Conservation (phyloP, 2,888 invertebrate genomes). For the Temnothorax ravouxi region DNA sequence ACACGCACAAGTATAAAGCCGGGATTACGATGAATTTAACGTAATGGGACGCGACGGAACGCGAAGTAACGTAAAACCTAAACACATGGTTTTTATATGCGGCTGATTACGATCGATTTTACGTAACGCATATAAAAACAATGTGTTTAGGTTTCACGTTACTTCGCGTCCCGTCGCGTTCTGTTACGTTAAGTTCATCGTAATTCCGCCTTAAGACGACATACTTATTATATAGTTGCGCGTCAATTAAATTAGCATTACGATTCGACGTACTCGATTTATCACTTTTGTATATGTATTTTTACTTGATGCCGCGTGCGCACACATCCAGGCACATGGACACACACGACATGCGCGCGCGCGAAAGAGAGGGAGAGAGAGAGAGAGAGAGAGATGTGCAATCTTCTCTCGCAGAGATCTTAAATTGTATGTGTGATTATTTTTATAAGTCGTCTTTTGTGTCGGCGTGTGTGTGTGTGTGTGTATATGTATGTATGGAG, state of each 20-base stretch:
- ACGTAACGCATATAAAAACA: no score
- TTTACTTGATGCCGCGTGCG: background rate
- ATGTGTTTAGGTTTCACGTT: no score
- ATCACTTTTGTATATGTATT: constrained; percentile 1
- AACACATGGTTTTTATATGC: no score
- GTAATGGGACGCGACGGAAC: no score
- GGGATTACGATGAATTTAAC: no score
- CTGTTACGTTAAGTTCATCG: no score
- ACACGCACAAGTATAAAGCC: background rate
- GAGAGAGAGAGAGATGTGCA: background rate
- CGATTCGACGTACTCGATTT: background rate
- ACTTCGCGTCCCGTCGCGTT: no score
- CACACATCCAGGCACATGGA: no score
- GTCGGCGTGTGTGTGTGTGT: background rate
- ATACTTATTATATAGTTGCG: background rate
- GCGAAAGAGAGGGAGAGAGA: no score
- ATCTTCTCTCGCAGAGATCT: constrained; percentile 1
- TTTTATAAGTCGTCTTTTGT: constrained; percentile 21
- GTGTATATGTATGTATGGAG: background rate
- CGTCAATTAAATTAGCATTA: background rate
- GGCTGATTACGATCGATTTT: no score
- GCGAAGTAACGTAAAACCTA: no score
- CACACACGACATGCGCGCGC: background rate
- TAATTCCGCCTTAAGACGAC: no score
- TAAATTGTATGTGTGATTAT: constrained; percentile 23